Conservation (phyloP, 2,797 vertebrate species). For the Urophycis tenuis region DNA sequence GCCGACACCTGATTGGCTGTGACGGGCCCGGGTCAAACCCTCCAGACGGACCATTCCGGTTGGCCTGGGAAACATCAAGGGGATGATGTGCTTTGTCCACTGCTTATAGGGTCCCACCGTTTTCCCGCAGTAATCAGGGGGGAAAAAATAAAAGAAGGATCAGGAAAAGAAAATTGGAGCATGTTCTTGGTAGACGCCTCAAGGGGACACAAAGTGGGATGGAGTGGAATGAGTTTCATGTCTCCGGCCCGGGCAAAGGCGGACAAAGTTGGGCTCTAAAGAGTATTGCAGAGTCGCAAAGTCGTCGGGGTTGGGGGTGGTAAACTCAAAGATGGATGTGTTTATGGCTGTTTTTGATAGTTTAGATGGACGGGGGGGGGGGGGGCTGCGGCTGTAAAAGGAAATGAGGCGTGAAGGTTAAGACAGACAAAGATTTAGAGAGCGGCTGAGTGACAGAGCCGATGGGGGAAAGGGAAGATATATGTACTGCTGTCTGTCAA, state of each 20-base stretch:
- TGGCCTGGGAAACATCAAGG: neutral
- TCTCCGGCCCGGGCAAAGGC: conserved; percentile 40
- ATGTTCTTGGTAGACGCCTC: conserved; percentile 41
- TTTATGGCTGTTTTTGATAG: neutral
- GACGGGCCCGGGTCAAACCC: neutral
- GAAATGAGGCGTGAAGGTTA: neutral
- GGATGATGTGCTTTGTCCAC: conserved; percentile 17
- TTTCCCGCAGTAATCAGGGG: conserved; percentile 30
- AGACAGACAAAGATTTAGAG: neutral
- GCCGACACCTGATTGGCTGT: neutral
- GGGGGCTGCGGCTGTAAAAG: neutral
- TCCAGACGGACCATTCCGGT: neutral
- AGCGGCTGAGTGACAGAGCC: neutral
- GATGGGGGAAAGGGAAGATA: neutral
- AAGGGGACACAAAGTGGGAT: conserved; percentile 45
- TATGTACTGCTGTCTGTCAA: neutral
- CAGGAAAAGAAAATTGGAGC: conserved; percentile 31
- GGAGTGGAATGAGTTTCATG: conserved; percentile 54
- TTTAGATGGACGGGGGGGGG: neutral
- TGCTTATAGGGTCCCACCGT: conserved; percentile 10
- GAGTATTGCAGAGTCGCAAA: too few relatives aligned
- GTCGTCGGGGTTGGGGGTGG: too few relatives aligned
- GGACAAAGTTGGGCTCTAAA: too few relatives aligned
- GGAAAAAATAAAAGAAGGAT: neutral
- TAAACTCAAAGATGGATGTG: neutral